phyloP scores from a whole-genome alignment of 30 jellyfish, hydroid and myxozoan genomes.

The Turritopsis dohrnii region DNA sequence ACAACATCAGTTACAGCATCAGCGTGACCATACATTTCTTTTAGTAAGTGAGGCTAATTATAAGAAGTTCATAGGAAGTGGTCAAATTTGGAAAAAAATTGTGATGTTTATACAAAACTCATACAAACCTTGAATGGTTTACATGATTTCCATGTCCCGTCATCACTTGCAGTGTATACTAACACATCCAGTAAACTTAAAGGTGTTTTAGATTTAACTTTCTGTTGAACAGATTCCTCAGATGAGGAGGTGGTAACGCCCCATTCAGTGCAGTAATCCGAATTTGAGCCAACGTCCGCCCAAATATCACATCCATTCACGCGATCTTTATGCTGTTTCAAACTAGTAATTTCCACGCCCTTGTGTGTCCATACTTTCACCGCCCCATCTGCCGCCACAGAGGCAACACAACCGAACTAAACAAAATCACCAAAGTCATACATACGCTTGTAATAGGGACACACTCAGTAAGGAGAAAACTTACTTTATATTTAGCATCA shows the following conservation, averaged over 20 bases:
- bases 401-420: conserved; percentile 88
- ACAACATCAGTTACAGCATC: conserved; percentile 52
- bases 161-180: conserved; percentile 71
- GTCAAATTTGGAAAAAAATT: background rate
- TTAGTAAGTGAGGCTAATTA: conserved; percentile 55
- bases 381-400: conserved; percentile 65
- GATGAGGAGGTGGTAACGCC: background rate
- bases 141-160: conserved; percentile 57
- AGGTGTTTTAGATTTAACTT: conserved; percentile 9
- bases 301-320: conserved; percentile 52
- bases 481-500: conserved; percentile 63
- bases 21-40: conserved; percentile 60
- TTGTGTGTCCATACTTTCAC: conserved; percentile 76
- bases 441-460: background rate
- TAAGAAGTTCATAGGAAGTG: background rate
- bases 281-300: conserved; percentile 39
- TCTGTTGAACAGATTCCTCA: conserved; percentile 27
- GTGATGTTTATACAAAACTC: background rate
- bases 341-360: conserved; percentile 73
- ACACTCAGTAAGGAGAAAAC: too few species aligned
- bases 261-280: background rate
- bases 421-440: background rate
- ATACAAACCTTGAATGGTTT: conserved; percentile 60
- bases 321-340: conserved; percentile 54
- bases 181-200: conserved; percentile 40